A percentile compares a stretch with the other conserved stretches of the same genome.
Evolutionary conservation across 2,888 invertebrate species (phyloP).

Genomic region (Thereva nobilitata): DNA sequence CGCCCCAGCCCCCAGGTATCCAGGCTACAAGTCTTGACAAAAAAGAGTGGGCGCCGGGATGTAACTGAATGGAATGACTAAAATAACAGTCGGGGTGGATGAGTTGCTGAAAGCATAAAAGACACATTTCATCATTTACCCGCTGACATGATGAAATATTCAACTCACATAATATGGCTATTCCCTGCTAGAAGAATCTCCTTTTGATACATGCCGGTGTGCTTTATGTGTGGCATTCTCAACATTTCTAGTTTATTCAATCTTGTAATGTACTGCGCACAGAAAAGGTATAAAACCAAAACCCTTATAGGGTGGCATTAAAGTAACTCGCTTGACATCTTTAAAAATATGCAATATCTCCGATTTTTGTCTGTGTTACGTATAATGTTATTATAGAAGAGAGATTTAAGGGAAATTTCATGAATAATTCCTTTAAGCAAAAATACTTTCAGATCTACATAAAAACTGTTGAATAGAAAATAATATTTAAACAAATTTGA

Average conservation of each 20-base stretch:
- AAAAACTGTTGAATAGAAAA: too few relatives aligned
- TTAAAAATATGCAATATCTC: too few relatives aligned
- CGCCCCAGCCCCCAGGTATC: too few relatives aligned
- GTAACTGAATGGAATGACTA: constrained; percentile 35
- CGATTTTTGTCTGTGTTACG: too few relatives aligned
- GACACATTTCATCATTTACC: constrained; percentile 38
- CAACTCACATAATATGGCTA: constrained; percentile 35
- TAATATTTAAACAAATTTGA: too few relatives aligned
- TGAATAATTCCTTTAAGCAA: too few relatives aligned
- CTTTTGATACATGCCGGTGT: not conserved
- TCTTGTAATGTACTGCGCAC: constrained; percentile 3
- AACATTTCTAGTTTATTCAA: constrained; percentile 27
- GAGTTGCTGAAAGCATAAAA: constrained; percentile 34
- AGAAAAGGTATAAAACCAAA: constrained; percentile 19
- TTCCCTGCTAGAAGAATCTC: constrained; percentile 16
- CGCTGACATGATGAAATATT: constrained; percentile 38
- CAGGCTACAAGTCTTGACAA: too few relatives aligned
- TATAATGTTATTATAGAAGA: too few relatives aligned
- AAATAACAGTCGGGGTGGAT: constrained; percentile 31
- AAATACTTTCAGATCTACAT: too few relatives aligned
- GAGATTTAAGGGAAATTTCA: too few relatives aligned
- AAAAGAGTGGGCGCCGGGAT: not conserved
- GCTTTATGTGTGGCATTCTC: constrained; percentile 3
- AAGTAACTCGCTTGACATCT: too few relatives aligned
- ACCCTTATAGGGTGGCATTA: not conserved